phyloP scores from a whole-genome alignment of 2,113 vertebrate genomes.

The Thymallus thymallus region DNA sequence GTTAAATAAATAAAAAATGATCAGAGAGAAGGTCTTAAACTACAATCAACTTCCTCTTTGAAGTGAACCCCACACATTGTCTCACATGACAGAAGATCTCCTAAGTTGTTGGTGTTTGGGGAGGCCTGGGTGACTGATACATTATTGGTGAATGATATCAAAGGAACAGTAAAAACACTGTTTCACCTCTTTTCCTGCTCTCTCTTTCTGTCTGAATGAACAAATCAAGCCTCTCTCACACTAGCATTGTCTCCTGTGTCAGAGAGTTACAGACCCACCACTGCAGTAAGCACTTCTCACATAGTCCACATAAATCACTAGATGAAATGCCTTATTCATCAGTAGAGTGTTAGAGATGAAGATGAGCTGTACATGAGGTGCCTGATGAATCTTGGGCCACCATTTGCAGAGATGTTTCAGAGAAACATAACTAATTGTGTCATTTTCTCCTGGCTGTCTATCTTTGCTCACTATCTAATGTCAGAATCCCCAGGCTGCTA shows the following conservation, averaged over 20 bases:
- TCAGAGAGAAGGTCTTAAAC: neutral
- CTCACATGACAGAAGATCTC: neutral
- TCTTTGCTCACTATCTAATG: constrained; percentile 11
- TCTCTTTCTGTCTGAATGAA: neutral
- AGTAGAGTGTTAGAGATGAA: constrained; percentile 24
- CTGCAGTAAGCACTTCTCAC: neutral
- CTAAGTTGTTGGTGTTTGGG: neutral
- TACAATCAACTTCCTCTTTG: neutral
- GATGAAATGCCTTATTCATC: constrained; percentile 45
- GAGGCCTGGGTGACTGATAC: neutral
- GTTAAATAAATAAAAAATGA: no score
- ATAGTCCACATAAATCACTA: constrained; percentile 22
- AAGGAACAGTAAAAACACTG: neutral
- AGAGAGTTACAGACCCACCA: neutral
- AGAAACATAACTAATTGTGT: neutral
- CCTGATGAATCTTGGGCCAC: constrained; percentile 33
- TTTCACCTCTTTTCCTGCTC: neutral
- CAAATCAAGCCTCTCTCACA: neutral
- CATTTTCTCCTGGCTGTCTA: neutral
- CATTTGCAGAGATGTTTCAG: constrained; percentile 36
- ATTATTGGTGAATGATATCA: neutral
- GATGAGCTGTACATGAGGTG: constrained; percentile 23
- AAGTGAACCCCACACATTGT: neutral
- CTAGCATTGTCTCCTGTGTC: neutral
- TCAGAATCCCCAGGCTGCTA: neutral